phyloP scores from a whole-genome alignment of 1,140 invertebrate species.

The Drosophila ananassae region DNA sequence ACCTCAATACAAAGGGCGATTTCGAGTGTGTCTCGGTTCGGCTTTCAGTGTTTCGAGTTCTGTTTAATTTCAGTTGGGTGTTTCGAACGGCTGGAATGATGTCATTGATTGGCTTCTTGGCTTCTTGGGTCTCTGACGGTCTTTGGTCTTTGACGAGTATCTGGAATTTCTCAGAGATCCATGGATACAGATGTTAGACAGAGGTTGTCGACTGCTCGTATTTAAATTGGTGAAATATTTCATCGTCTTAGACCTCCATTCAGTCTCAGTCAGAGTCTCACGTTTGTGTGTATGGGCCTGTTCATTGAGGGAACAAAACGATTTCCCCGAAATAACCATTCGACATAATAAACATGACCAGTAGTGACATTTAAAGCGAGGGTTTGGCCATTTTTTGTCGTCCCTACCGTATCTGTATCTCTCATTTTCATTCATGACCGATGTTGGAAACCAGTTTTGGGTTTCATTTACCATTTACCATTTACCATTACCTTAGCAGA shows the following conservation, averaged over 20 bases:
- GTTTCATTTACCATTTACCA: background rate
- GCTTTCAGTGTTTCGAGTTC: constrained; percentile 44
- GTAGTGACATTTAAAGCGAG: constrained; percentile 44
- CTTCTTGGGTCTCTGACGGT: background rate
- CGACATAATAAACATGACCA: constrained; percentile 38
- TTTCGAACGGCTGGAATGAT: constrained; percentile 47
- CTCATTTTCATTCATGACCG: constrained; percentile 68
- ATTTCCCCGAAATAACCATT: constrained; percentile 42
- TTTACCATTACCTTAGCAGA: background rate
- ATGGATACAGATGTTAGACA: constrained; percentile 24
- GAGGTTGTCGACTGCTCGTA: constrained; percentile 17
- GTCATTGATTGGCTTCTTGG: constrained; percentile 55
- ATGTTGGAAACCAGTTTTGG: background rate
- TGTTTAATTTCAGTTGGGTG: constrained; percentile 37
- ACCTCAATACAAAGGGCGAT: constrained; percentile 67
- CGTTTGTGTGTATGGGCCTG: constrained; percentile 7
- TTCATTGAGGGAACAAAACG: constrained; percentile 39
- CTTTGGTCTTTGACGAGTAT: constrained; percentile 14
- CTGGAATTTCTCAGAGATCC: constrained; percentile 40
- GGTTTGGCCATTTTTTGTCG: constrained; percentile 31
- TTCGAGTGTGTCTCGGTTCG: constrained; percentile 47
- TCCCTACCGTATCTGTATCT: constrained; percentile 1
- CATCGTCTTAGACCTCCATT: constrained; percentile 22
- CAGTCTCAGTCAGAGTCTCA: constrained; percentile 10
- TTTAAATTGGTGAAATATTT: constrained; percentile 36